phyloP scores from a whole-genome alignment of 2,888 invertebrate species.

The Seira musarum region DNA sequence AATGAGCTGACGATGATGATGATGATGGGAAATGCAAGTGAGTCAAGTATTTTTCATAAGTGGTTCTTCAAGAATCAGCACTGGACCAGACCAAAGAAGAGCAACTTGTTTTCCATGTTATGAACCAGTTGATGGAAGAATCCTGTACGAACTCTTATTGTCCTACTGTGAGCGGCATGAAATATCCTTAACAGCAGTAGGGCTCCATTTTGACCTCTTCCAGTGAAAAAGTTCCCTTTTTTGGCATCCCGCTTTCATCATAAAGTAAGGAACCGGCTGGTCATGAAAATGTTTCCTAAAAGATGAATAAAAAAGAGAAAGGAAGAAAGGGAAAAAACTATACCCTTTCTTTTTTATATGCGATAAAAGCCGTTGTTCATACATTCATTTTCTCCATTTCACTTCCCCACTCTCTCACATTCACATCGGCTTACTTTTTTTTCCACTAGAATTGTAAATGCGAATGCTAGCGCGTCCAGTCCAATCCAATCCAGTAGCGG shows the following conservation, averaged over 20 bases:
- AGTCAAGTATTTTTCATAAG: constrained; percentile 15
- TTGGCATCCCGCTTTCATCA: constrained; percentile 56
- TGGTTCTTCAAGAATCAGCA: constrained; percentile 42
- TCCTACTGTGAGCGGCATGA: constrained; percentile 57
- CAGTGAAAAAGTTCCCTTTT: constrained; percentile 32
- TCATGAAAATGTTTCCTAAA: constrained; percentile 59
- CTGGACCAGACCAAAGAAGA: not conserved
- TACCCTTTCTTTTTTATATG: constrained; percentile 15
- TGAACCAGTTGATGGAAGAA: constrained; percentile 53
- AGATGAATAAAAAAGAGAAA: constrained; percentile 45
- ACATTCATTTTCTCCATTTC: constrained; percentile 17
- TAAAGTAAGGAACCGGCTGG: constrained; percentile 52
- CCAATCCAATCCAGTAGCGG: not conserved
- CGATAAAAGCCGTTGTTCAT: constrained; percentile 21
- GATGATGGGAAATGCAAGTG: not conserved
- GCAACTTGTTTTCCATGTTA: constrained; percentile 50
- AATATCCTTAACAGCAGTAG: constrained; percentile 57
- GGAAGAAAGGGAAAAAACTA: constrained; percentile 28
- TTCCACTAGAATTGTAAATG: not conserved
- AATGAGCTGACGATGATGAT: constrained; percentile 20
- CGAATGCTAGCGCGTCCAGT: not conserved
- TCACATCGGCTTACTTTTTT: constrained; percentile 2
- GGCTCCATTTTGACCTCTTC: constrained; percentile 55
- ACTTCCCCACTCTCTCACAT: not conserved
- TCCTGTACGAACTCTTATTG: constrained; percentile 53